Conservation (phyloP, 1,140 invertebrate species). For the Trichogramma pretiosum region DNA sequence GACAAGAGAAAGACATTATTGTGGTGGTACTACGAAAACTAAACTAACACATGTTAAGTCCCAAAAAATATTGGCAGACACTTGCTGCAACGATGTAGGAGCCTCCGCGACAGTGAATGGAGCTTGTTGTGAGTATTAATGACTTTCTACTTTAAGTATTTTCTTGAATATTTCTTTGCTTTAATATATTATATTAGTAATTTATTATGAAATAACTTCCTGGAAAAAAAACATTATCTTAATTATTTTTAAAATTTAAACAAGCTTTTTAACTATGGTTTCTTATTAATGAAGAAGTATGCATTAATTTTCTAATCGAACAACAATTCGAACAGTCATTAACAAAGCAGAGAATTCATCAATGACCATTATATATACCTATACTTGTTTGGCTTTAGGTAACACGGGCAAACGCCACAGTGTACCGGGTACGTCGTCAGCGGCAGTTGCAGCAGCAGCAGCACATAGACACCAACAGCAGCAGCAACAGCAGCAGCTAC, state of each 20-base stretch:
- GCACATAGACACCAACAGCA: slow-evolving; percentile 18
- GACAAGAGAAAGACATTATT: slow-evolving; percentile 41
- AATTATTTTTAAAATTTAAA: no score
- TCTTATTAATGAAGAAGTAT: no score
- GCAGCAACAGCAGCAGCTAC: slow-evolving; percentile 10
- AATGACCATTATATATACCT: no score
- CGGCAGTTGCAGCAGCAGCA: slow-evolving; percentile 18
- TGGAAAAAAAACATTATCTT: no score
- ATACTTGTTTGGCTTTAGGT: slow-evolving; percentile 15
- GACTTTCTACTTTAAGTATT: no score
- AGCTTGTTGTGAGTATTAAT: slow-evolving; percentile 8
- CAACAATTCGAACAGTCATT: no score
- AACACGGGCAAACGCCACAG: slow-evolving; percentile 49
- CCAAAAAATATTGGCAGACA: slow-evolving; percentile 42
- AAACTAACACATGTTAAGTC: slow-evolving; percentile 38
- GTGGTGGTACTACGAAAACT: slow-evolving; percentile 29
- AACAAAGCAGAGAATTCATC: no score
- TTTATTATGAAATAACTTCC: no score
- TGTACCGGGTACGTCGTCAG: slow-evolving; percentile 46
- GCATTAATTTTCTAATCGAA: no score
- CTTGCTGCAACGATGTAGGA: slow-evolving; percentile 46
- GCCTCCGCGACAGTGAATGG: slow-evolving; percentile 9
- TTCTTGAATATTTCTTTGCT: no score
- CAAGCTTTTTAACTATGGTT: no score
- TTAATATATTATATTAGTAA: no score